A percentile compares a stretch with the other conserved stretches of the same genome.
These are phyloP conservation scores for Parasteatoda lunata DNA, from an alignment of 2,888 invertebrate species.

Conservation along the genomic window DNA sequence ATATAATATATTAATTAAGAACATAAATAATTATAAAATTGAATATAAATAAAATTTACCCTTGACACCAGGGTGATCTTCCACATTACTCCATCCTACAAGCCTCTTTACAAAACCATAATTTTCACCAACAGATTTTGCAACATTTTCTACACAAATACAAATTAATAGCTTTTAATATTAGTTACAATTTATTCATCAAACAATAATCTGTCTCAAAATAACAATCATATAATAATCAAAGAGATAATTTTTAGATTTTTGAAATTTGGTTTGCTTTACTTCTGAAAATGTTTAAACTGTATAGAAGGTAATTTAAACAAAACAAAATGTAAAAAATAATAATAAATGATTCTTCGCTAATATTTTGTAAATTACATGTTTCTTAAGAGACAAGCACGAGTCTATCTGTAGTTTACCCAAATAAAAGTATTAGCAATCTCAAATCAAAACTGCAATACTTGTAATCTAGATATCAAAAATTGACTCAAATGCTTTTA, in stretches of 20 bases:
- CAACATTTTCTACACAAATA: conserved; percentile 80
- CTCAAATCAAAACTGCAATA: too few species aligned
- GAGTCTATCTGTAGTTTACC: too few species aligned
- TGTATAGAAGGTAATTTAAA: too few species aligned
- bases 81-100: conserved; percentile 84
- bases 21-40: not conserved
- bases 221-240: not conserved
- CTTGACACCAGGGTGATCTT: conserved; percentile 88
- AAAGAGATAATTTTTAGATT: not conserved
- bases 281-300: too few species aligned
- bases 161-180: not conserved
- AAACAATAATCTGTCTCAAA: not conserved
- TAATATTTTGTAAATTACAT: too few species aligned
- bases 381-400: too few species aligned
- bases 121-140: conserved; percentile 80
- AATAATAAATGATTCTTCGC: too few species aligned
- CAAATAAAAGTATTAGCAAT: too few species aligned
- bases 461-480: too few species aligned
- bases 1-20: not conserved
- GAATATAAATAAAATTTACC: conserved; percentile 74
- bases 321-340: too few species aligned
- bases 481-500: too few species aligned
- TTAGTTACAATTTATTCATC: not conserved
- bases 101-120: conserved; percentile 80
- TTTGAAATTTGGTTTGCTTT: too few species aligned